Evolutionary conservation across 2,113 vertebrate species (phyloP).

Genomic region (Ptychochromis oligacanthus): DNA sequence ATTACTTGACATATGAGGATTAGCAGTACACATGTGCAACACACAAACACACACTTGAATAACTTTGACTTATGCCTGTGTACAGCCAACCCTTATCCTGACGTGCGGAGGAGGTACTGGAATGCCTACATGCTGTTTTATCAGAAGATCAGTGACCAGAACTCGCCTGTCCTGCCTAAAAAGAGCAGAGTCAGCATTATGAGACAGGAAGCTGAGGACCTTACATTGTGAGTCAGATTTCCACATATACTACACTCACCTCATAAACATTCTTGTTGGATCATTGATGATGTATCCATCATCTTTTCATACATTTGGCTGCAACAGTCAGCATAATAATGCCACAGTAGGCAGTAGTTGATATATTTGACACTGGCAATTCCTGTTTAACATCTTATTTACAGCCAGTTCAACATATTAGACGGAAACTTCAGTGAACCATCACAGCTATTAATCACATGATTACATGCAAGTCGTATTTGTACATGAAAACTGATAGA

Average conservation of each 20-base stretch:
- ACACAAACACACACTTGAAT: not conserved
- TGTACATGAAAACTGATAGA: not conserved
- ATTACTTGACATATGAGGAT: not conserved
- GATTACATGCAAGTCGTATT: not conserved
- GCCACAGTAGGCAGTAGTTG: not conserved
- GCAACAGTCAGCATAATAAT: not conserved
- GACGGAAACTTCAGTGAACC: not conserved
- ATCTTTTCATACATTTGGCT: not conserved
- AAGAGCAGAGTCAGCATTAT: slow-evolving; percentile 97
- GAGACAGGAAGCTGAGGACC: slow-evolving; percentile 95
- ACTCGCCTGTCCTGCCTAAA: slow-evolving; percentile 95
- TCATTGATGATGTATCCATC: not conserved
- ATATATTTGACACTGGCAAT: not conserved
- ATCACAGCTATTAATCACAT: not conserved
- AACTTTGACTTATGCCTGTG: slow-evolving; percentile 1
- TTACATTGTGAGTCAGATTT: slow-evolving; percentile 88
- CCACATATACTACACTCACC: not conserved
- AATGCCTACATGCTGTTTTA: slow-evolving; percentile 99
- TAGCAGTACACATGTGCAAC: no score
- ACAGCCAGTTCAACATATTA: not conserved
- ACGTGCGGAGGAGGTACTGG: slow-evolving; percentile 96
- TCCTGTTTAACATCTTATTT: not conserved
- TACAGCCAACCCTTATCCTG: slow-evolving; percentile 94
- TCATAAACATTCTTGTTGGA: not conserved
- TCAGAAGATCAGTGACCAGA: slow-evolving; percentile 95